Base-by-base conservation (phyloP, 2,888 invertebrate species). In the Liodrosophila aerea region DNA sequence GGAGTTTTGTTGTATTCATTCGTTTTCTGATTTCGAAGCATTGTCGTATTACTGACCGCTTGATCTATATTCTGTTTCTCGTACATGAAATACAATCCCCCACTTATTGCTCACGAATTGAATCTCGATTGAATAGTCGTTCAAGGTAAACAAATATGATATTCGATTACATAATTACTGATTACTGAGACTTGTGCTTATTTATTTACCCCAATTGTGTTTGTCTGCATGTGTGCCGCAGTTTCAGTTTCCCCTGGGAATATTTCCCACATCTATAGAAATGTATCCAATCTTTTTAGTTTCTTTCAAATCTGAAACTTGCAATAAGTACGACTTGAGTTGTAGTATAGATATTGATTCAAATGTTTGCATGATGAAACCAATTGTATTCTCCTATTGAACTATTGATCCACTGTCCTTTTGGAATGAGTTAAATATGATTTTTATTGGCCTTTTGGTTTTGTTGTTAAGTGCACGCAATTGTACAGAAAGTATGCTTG, bases 51-150 rank as follows among this genome's bases (percentile, higher is more conserved):
- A 85, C 83, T 80, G 83, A 80, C 68, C 68, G 50, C 37, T 58
- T 74, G 47, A 50, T 66, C 65, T 77, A 58, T 64, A 65, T 69
- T 85, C 62, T 84, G 64, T 74, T 85, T 85, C 62, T 85, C 68
- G 65, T 66, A 63, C 75, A 76, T 72, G 81, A 76, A 34, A 61
- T 22, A 34, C 29, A 29, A 59, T 36, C 16, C 47, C n/a, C 56
- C 49, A 30, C 12, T 44, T 67, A 62, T 52, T 62, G 73, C 62
- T 73, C 40, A 58, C 46, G 41, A 52, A 50, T 15, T 40, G 37
- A 16, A 37, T 11, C 44, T 34, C 33, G 11, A 33, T 39, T 18
- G 34, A 53, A 58, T 65, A 84, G 84, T 84, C 84, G 73, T 86
- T 84, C 73, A 86, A 84, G 84, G 84, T 84, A 84, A 84, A 47